Evolutionary conservation across 2,797 vertebrate species (phyloP), one percentile per base, ranked within the genome.

Genomic region (Ciconia nigra): DNA sequence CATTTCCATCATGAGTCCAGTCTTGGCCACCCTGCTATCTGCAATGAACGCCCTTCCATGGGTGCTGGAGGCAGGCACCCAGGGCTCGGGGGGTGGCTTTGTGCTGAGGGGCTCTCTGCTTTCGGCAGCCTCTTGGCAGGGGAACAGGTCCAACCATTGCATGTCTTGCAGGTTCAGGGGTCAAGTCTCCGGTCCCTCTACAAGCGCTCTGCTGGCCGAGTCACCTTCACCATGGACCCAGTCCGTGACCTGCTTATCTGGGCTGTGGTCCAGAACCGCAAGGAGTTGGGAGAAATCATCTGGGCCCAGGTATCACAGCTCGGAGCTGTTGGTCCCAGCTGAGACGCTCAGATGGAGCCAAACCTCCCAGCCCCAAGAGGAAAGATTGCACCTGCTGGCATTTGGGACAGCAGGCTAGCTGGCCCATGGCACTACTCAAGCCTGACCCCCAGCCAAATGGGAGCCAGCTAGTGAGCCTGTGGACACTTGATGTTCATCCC

Each of bases 231-330:
- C 65, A 96, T 96, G 73, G 98, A 99, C 86, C 98, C 99, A 0
- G 93, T 98, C 22, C 98, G 98, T 0, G 99, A 99, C 89, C 98
- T 99, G 46, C 99, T 99, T 85, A 99, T 99, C 62, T 99, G 99
- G 99, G 99, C 99, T 28, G 86, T 99, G 1, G 96, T 99, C 26
- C 99, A 99, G 98, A 99, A 99, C 97, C 98, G 98, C 54, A 98
- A 80, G 93, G 98, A 99, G 71, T 97, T 99, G 97, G 98, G 99
- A 28, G 98, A 99, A 47, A 99, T 99, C 52, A 98, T 99, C 87
- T 99, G 99, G 99, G 98, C 99, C 31, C 99, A 99, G 99, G 99
- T 99, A 98, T 13, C n/a, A 14, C 52, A 58, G 67, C 58, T 24
- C 46, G 29, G 46, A 71, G 55, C 9, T 59, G 31, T 26, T 1